These are phyloP conservation scores for Ornithoptera alexandrae DNA, from an alignment of 2,888 invertebrate genomes.

Conservation along the genomic window DNA sequence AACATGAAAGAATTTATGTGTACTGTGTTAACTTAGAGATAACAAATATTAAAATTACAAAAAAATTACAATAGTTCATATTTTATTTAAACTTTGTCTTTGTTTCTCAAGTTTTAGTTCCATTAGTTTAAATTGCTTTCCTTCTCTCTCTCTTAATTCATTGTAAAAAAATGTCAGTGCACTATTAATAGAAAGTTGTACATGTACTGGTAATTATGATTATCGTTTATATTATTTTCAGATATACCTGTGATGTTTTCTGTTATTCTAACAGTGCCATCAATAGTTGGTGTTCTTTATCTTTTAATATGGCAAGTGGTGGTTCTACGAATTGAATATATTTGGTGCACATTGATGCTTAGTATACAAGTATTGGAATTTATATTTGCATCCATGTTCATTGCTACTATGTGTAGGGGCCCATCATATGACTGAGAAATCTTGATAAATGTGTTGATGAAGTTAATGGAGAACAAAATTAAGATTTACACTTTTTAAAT, in stretches of 20 bases:
- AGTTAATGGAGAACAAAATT: not conserved
- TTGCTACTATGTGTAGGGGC: conserved; percentile 81
- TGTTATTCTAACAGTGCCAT: conserved; percentile 90
- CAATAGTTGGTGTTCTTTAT: conserved; percentile 91
- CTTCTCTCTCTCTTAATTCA: no score
- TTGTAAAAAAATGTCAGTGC: no score
- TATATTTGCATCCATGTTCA: conserved; percentile 88
- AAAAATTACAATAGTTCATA: no score
- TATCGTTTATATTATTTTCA: conserved; percentile 55
- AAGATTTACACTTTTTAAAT: not conserved
- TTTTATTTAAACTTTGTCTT: no score
- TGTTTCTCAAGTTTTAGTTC: no score
- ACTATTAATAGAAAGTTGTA: not conserved
- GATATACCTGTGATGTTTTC: conserved; percentile 91
- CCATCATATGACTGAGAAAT: conserved; percentile 77
- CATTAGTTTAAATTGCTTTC: no score
- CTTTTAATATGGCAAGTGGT: conserved; percentile 92
- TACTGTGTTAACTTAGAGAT: no score
- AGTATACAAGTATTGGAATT: conserved; percentile 89
- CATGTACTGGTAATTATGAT: not conserved
- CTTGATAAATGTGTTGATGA: not conserved
- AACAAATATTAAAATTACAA: no score
- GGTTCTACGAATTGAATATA: conserved; percentile 91
- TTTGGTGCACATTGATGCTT: conserved; percentile 92
- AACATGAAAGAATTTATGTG: no score